Base-by-base conservation (phyloP, 2,888 invertebrate genomes). In the Microplitis deprimator region DNA sequence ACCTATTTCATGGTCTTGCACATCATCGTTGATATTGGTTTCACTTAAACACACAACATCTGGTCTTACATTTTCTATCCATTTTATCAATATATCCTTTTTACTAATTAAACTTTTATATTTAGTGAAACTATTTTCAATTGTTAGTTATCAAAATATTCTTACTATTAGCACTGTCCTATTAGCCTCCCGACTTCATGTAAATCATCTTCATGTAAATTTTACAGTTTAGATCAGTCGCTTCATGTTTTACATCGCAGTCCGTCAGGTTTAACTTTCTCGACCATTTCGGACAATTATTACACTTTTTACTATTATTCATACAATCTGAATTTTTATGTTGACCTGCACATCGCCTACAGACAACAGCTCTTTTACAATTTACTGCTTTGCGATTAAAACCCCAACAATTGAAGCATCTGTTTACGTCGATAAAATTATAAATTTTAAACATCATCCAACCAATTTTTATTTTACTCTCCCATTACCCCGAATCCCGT, bases 81-180 rank as follows among this genome's bases (percentile, higher is more conserved):
- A 13, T 38, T 59, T 68, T 38, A 67, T 20, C 6, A 80, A 65
- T 62, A 78, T 67, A 1, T 80, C 77, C 5, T 80, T 78, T 68
- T 80, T 71, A 8, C 10, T 40, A 1, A 80, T 8, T 16, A 72
- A 61, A 13, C 78, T 65, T 69, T 71, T 1, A 70, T 67, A 76
- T 79, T 79, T 13, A 71, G 29, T 5, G 70, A 20, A 20, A 71
- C 7, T 20, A 71, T 29, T 5, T 0, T 20, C 68, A 5, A 4
- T 68, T 72, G 78, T 75, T 78, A 80, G 74, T 62, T n/a, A 65
- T 20, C 40, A 29, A n/a, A n/a, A n/a, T n/a, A n/a, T n/a, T n/a
- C 40, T 39, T 61, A 7, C 1, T 61, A n/a, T 13, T 50, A 65
- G 74, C 61, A 16, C 6, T 60, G 38, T 75, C 67, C 20, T 73